Evolutionary conservation across 2,888 invertebrate species (phyloP), one percentile per base, ranked within the genome.

Genomic region (Zaprionus obscuricornis): DNA sequence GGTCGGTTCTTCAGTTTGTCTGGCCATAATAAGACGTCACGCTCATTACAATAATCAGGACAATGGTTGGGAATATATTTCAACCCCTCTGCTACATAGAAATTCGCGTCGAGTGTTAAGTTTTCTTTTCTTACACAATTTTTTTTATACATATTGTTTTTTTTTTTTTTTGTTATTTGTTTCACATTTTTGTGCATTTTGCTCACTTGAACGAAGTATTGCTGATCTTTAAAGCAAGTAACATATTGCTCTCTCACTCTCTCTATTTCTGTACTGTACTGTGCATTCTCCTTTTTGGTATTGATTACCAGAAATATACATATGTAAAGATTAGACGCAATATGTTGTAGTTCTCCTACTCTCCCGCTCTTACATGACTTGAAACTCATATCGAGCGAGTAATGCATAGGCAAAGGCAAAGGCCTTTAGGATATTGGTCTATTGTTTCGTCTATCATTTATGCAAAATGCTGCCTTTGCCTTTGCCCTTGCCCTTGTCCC

Each of bases 371-470:
- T n/a, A n/a, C n/a, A n/a, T n/a, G n/a, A n/a, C n/a, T n/a, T n/a
- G n/a, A n/a, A n/a, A n/a, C n/a, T n/a, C n/a, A n/a, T n/a, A 49
- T 52, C 31, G 46, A 49, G 27, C 20, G 10, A 22, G 29, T 29
- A 3, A n/a, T 3, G n/a, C n/a, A n/a, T 24, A 24, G 5, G 8
- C 8, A 24, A 4, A 24, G n/a, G n/a, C n/a, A n/a, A n/a, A n/a
- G 51, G 42, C 50, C 52, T 58, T 34, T 36, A 13, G 52, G 67
- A 81, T 84, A 84, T 78, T 74, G 85, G 77, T 67, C 82, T 71
- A 78, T 78, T 78, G 78, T 78, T 81, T 56, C 47, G 73, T 64
- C 52, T 84, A 84, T 81, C 85, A 67, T 67, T 77, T 81, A 84
- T 78, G 78, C 78, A 78, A 84, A 78, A 84, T 67, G 84, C 55